Evolutionary conservation across 1,140 invertebrate genomes (phyloP), one percentile per base, ranked within the genome.

Genomic region (Argopecten irradians): DNA sequence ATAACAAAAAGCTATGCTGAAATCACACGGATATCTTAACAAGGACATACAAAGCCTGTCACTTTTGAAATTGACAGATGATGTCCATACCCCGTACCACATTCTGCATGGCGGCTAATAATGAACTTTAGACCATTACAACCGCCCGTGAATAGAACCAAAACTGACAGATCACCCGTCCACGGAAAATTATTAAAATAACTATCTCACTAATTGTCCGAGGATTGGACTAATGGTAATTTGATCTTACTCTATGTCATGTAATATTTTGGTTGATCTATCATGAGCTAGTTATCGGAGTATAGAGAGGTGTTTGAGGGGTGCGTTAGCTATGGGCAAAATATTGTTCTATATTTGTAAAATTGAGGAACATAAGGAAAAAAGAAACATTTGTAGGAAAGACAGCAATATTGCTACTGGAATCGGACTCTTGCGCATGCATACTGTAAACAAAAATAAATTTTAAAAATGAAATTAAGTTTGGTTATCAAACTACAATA

Each of bases 181-280:
- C 8, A 11, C 1, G 2, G 55, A 71, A 71, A 71, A 71, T 71
- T 71, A 71, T 46, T 46, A 71, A 71, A 71, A 71, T 71, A 71
- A 71, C 55, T 71, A 71, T 71, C 55, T 71, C 55, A 71, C 55
- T 71, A 71, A 71, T 71, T 71, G 55, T 71, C 55, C n/a, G 22
- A 71, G 22, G 1, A 71, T 71, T 71, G 55, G n/a, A n/a, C 55
- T 28, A 71, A 71, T 3, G n/a, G 55, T 71, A 28, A 71, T 71
- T 71, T 28, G 55, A 71, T n/a, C 55, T n/a, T 28, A 28, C 55
- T 71, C 5, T 71, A 71, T 71, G 55, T 28, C 55, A 71, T 16
- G n/a, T 28, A 71, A 5, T 28, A 16, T 71, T n/a, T 28, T 5
- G n/a, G 55, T 16, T 71, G 28, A 71, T 71, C 22, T 71, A 71